Evolutionary conservation across 1,140 invertebrate species (phyloP).

Genomic region (Augochlora pura): DNA sequence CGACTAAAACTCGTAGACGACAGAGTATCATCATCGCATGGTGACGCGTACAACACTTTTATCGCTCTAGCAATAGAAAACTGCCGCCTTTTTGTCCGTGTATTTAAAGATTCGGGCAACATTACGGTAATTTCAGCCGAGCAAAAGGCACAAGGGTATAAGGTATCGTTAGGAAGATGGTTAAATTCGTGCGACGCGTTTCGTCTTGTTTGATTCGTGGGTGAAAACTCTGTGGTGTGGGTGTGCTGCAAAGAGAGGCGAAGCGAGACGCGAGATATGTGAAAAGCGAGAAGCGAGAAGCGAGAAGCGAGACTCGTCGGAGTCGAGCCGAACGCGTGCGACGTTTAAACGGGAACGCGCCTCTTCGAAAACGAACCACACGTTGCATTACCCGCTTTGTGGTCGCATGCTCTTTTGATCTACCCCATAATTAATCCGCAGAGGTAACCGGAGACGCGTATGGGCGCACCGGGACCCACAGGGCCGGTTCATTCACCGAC

Average conservation of each 20-base stretch:
- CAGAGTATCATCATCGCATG: no score
- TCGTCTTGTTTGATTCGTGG: not conserved
- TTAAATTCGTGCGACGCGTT: not conserved
- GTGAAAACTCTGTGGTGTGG: not conserved
- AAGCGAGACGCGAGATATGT: not conserved
- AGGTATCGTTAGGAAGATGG: not conserved
- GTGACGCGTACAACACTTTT: no score
- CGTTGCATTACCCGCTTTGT: constrained; percentile 77
- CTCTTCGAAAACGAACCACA: constrained; percentile 66
- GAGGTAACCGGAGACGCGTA: constrained; percentile 79
- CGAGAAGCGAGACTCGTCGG: not conserved
- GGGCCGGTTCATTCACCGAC: constrained; percentile 71
- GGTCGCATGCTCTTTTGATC: constrained; percentile 78
- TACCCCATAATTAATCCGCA: constrained; percentile 79
- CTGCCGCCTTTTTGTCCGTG: no score
- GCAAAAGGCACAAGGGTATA: not conserved
- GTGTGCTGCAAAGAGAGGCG: not conserved
- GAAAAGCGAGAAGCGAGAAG: not conserved
- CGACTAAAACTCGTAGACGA: no score
- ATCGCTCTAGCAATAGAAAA: no score
- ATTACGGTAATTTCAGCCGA: no score
- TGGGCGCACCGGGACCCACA: constrained; percentile 70
- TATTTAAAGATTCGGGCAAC: no score
- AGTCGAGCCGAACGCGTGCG: not conserved
- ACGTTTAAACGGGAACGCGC: constrained; percentile 41